Conservation (phyloP, 2,888 invertebrate species). For the Slavum lentiscoides region DNA sequence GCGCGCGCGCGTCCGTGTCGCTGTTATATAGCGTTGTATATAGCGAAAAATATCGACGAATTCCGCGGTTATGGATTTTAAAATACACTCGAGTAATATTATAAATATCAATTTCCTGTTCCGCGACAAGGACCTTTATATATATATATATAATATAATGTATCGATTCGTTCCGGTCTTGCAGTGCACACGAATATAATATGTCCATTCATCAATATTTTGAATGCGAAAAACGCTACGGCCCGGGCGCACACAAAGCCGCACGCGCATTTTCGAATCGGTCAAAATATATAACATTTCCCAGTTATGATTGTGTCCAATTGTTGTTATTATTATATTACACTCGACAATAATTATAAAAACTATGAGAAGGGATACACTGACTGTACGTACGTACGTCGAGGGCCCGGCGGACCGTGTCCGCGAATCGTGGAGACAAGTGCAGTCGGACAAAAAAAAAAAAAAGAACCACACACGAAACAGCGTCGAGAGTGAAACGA, state of each 20-base stretch:
- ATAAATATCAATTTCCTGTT: constrained; percentile 47
- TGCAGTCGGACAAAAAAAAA: constrained; percentile 35
- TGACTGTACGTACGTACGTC: neutral
- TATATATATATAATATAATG: constrained; percentile 2
- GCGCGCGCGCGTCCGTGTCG: neutral
- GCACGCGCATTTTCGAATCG: constrained; percentile 30
- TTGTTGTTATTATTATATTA: constrained; percentile 45
- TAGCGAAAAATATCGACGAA: neutral
- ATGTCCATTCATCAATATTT: constrained; percentile 47
- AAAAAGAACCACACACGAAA: neutral
- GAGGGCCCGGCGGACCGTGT: constrained; percentile 34
- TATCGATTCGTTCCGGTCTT: constrained; percentile 39
- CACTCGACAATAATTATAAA: constrained; percentile 41
- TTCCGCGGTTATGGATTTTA: constrained; percentile 49
- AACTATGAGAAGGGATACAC: constrained; percentile 39
- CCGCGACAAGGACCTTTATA: constrained; percentile 25
- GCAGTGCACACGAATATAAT: neutral
- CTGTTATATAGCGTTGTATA: too few species aligned
- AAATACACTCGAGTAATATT: neutral
- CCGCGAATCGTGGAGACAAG: constrained; percentile 39
- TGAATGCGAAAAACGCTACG: constrained; percentile 31
- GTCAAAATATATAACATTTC: constrained; percentile 52
- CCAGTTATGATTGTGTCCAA: constrained; percentile 49
- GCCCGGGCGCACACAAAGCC: constrained; percentile 7
- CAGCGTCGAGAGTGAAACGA: constrained; percentile 40